Evolutionary conservation across 2,888 invertebrate genomes (phyloP).

Genomic region (Endomychus coccineus): DNA sequence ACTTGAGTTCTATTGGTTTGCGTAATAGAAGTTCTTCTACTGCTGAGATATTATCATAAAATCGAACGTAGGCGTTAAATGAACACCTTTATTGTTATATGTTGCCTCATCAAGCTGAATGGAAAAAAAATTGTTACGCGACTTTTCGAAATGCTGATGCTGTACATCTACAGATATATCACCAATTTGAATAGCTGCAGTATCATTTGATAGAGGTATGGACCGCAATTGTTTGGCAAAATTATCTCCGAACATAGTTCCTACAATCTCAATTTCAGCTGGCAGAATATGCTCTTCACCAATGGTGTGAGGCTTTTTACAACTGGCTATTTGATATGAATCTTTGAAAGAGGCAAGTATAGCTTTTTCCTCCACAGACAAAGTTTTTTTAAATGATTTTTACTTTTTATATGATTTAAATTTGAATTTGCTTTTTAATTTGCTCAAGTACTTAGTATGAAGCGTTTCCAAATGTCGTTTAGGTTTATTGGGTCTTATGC

Average conservation of each 20-base stretch:
- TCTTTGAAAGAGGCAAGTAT: background rate
- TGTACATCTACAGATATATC: slow-evolving; percentile 19
- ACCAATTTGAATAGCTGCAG: slow-evolving; percentile 15
- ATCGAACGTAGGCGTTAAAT: slow-evolving; percentile 19
- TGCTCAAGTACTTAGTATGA: background rate
- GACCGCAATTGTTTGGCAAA: slow-evolving; percentile 14
- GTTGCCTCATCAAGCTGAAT: slow-evolving; percentile 18
- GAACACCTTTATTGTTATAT: too few relatives aligned
- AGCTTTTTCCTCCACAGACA: slow-evolving; percentile 1
- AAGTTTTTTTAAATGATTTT: background rate
- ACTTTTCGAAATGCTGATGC: slow-evolving; percentile 16
- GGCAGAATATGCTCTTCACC: slow-evolving; percentile 10
- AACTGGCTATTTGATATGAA: slow-evolving; percentile 4
- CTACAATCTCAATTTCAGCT: slow-evolving; percentile 15
- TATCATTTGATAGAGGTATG: slow-evolving; percentile 15
- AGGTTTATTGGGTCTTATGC: too few relatives aligned
- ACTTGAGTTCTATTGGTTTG: slow-evolving; percentile 14
- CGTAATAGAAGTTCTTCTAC: slow-evolving; percentile 22
- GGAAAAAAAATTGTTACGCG: slow-evolving; percentile 11
- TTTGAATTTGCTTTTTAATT: background rate
- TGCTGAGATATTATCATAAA: slow-evolving; percentile 12
- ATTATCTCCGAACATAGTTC: slow-evolving; percentile 15
- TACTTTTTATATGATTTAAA: background rate
- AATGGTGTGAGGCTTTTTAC: slow-evolving; percentile 5
- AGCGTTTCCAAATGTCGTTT: background rate